Evolutionary conservation across 1,140 invertebrate genomes (phyloP), one percentile per base, ranked within the genome.

Genomic region (Lasioglossum albipes): DNA sequence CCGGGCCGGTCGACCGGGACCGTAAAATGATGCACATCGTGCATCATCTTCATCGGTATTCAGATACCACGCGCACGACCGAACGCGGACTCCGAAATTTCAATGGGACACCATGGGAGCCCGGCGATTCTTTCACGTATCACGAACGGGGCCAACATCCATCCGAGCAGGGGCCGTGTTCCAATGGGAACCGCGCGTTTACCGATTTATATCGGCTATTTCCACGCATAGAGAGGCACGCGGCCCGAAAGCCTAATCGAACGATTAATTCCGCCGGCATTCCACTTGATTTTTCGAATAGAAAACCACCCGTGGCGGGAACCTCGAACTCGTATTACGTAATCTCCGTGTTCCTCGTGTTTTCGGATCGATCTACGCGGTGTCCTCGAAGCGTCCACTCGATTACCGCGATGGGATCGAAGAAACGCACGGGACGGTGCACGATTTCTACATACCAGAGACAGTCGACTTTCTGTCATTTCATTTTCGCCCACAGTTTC

Each of bases 21-120:
- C 41, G 79, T 59, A 64, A 71, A 59, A 81, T 49, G 75, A 85
- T 82, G 72, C 76, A 27, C 66, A 66, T 59, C 67, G 79, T 86
- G 86, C 83, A 85, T 82, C 83, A 85, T 82, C 81, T 67, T 86
- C 85, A 92, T 90, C 88, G 83, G 90, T 90, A 91, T 91, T 90
- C 89, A 86, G 79, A 67, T 83, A 75, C 54, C 76, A 70, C 81
- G 49, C 79, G 81, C 75, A 64, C 75, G 69, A 18, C 49, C 82
- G 79, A 73, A 71, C 77, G 52, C 67, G 83, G 86, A 86, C 85
- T 84, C 84, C 87, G 88, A 91, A 91, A 91, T 91, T 90, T 89
- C 86, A 88, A 91, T 90, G 85, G 84, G 74, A 74, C 49, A 69
- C 57, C 5, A n/a, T n/a, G n/a, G 18, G n/a, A 64, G 7, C 42